phyloP scores from a whole-genome alignment of 2,113 vertebrate species.

The Chrysemys picta region DNA sequence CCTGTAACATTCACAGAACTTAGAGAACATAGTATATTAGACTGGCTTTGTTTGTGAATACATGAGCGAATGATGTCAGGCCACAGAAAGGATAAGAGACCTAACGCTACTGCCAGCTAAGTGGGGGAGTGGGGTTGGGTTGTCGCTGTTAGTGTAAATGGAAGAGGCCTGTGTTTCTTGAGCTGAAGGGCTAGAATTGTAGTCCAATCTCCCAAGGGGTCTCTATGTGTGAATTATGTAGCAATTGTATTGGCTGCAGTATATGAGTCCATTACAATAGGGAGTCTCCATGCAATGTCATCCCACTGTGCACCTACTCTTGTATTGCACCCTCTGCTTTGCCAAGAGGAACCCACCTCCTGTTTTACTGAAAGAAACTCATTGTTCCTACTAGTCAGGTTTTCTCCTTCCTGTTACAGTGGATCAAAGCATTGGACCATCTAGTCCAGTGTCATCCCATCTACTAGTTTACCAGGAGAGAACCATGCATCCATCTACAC shows the following conservation, averaged over 20 bases:
- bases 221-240: neutral
- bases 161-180: neutral
- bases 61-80: neutral
- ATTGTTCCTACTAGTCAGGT: neutral
- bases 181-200: neutral
- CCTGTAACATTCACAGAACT: neutral
- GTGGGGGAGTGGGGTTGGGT: neutral
- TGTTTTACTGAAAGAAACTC: neutral
- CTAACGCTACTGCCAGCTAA: neutral
- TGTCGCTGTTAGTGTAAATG: neutral
- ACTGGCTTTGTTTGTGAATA: neutral
- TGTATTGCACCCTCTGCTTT: neutral
- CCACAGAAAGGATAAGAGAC: neutral
- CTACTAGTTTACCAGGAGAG: neutral
- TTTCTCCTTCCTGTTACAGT: neutral
- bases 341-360: neutral
- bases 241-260: neutral
- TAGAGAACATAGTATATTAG: neutral
- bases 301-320: neutral
- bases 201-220: neutral
- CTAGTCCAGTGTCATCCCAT: neutral
- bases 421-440: neutral
- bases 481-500: neutral
- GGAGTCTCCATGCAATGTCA: neutral
- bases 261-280: neutral